Conservation (phyloP, 2,888 invertebrate species). For the Patella ulyssiponensis region DNA sequence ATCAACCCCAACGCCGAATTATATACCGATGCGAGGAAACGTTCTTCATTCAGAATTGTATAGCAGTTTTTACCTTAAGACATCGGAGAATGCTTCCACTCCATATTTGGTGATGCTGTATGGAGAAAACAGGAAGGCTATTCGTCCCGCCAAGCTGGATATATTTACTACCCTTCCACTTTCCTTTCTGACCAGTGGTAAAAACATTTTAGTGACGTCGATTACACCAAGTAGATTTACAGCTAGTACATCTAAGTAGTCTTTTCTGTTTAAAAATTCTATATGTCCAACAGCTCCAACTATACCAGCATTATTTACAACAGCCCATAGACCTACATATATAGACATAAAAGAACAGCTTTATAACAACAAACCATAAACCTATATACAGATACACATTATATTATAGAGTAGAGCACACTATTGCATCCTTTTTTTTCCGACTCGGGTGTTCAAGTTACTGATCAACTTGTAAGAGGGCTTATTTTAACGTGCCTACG, state of each 20-base stretch:
- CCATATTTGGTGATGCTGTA: slow-evolving; percentile 61
- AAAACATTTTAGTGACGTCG: slow-evolving; percentile 49
- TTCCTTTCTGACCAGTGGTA: slow-evolving; percentile 55
- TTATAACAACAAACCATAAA: no score
- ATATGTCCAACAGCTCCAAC: slow-evolving; percentile 55
- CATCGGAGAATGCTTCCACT: slow-evolving; percentile 58
- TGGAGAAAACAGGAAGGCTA: slow-evolving; percentile 43
- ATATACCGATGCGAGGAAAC: no score
- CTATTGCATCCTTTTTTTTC: no score
- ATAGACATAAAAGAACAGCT: no score
- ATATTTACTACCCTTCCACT: slow-evolving; percentile 60
- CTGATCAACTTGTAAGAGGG: no score
- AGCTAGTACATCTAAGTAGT: slow-evolving; percentile 55
- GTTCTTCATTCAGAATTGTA: no score
- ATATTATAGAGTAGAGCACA: no score
- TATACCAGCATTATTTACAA: slow-evolving; percentile 66
- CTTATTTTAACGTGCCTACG: no score
- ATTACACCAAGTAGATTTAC: slow-evolving; percentile 70
- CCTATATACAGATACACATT: no score
- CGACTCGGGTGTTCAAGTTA: no score
- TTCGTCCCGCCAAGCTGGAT: slow-evolving; percentile 50
- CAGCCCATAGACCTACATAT: slow-evolving; percentile 60
- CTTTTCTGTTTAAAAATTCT: slow-evolving; percentile 66
- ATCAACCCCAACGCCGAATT: no score
- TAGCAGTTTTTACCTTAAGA: slow-evolving; percentile 48